These are phyloP conservation scores for Drosophila melanosoma DNA, from an alignment of 2,888 invertebrate genomes.

Conservation along the genomic window DNA sequence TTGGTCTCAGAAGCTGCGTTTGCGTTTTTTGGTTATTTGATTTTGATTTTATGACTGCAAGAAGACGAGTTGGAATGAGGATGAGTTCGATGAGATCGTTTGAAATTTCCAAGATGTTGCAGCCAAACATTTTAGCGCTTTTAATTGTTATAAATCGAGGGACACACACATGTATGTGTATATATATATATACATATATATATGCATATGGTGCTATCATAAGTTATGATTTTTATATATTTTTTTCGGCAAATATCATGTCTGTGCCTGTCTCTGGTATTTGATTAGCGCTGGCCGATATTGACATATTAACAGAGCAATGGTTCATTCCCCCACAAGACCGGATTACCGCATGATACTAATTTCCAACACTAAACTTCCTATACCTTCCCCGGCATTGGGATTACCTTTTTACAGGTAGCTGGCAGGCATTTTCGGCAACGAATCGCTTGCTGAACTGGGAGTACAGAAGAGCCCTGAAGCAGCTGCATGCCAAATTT, in stretches of 20 bases:
- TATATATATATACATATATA: conserved; percentile 23
- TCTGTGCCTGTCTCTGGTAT: conserved; percentile 26
- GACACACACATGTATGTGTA: conserved; percentile 2
- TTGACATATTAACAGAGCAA: conserved; percentile 2
- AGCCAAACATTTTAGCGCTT: conserved; percentile 74
- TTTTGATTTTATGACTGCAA: conserved; percentile 42
- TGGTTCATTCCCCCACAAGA: conserved; percentile 52
- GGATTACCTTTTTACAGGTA: conserved; percentile 67
- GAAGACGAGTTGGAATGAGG: not conserved
- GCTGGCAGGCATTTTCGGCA: conserved; percentile 82
- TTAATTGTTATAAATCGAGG: conserved; percentile 62
- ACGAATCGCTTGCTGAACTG: conserved; percentile 79
- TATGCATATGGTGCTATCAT: conserved; percentile 27
- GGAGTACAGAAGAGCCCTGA: conserved; percentile 82
- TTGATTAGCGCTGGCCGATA: conserved; percentile 43
- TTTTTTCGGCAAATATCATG: conserved; percentile 42
- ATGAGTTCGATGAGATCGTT: conserved; percentile 24
- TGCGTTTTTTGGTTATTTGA: not conserved
- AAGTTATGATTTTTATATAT: not conserved
- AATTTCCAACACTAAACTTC: conserved; percentile 23
- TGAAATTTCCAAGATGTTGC: conserved; percentile 61
- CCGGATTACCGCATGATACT: conserved; percentile 52
- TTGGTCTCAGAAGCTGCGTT: not conserved
- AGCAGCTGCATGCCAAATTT: conserved; percentile 80
- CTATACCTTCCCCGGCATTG: not conserved